Evolutionary conservation across 1,140 invertebrate species (phyloP).

Genomic region (Brachionus manjavacas): DNA sequence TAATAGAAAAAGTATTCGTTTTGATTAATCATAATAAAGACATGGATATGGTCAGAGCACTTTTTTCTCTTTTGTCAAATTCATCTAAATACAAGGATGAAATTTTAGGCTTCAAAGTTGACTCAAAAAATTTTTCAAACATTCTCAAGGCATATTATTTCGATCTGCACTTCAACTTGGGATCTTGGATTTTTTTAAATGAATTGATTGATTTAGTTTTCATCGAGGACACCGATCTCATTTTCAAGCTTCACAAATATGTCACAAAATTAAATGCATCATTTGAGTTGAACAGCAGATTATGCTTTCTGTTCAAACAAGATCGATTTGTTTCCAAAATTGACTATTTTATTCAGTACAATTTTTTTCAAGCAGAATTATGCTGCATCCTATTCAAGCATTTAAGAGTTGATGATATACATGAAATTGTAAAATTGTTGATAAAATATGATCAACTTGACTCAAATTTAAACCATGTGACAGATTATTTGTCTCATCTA

Average conservation of each 20-base stretch:
- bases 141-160: background rate
- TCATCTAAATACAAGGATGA: background rate
- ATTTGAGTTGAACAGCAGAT: background rate
- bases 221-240: background rate
- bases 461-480: background rate
- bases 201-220: background rate
- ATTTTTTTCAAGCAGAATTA: background rate
- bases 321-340: background rate
- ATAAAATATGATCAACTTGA: background rate
- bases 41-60: background rate
- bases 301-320: background rate
- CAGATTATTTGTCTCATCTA: background rate
- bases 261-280: background rate
- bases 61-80: conserved; percentile 1
- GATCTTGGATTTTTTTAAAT: background rate
- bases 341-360: background rate
- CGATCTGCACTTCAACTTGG: background rate
- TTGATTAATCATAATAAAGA: background rate
- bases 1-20: background rate
- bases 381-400: background rate
- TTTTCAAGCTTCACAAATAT: background rate
- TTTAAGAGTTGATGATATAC: background rate
- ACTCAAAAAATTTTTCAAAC: background rate
- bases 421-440: background rate
- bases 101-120: background rate